Evolutionary conservation across 2,113 vertebrate species (phyloP), one percentile per base, ranked within the genome.

Genomic region (Rhinolophus ferrumequinum): DNA sequence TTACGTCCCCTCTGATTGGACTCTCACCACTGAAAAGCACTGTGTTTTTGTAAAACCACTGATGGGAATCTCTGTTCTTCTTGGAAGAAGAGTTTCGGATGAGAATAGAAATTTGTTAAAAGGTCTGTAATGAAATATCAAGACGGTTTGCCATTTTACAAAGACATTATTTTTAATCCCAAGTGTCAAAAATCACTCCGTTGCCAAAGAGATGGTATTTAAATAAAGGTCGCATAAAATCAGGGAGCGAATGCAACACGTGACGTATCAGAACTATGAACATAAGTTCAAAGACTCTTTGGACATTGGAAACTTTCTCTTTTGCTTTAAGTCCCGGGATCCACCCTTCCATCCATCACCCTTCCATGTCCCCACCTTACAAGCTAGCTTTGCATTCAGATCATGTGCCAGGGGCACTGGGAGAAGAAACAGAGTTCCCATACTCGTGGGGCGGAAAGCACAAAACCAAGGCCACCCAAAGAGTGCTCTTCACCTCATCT

Each of bases 161-260:
- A 83, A 95, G 95, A 93, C 73, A 94, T 58, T 73, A 54, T 86
- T 95, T 94, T 96, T 91, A 97, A 95, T 92, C 50, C 79, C 86
- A 86, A 96, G 73, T 97, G 95, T 95, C 92, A 95, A 72, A 44
- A 93, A 94, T n/a, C 19, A 85, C 56, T 54, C 35, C 41, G 28
- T 80, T 85, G 35, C 79, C 92, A 91, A 62, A 79, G 54, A 91
- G 50, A 16, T 95, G 95, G 69, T 89, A 96, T 96, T 96, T 98
- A 94, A 93, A 58, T 52, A 95, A 97, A 97, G 90, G 95, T 93
- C 41, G 8, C 28, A 73, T 10, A 44, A 76, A 93, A 96, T 77
- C 21, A n/a, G 44, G 85, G 85, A 26, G 69, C 3, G 7, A 54
- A 13, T 0, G 3, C 8, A 28, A 21, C 28, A 16, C 28, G 41